Base-by-base conservation (phyloP, 2,888 invertebrate species). In the Pammene aurita region DNA sequence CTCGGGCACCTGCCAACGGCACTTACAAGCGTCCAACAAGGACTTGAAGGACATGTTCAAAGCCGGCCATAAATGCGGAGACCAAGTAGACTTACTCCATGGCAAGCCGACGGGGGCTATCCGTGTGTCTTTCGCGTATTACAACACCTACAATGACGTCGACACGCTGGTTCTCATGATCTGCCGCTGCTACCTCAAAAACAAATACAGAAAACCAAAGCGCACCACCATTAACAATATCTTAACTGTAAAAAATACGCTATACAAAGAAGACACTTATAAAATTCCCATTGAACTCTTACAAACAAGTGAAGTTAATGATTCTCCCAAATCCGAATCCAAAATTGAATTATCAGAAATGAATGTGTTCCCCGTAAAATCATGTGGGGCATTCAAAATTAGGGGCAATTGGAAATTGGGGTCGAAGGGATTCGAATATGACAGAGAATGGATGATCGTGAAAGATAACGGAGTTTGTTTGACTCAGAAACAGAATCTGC, bases 371-470 rank as follows among this genome's bases (percentile, higher is more conserved):
- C 98, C 98, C 0, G 93, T 98, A 7, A 98, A 98, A 90, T 98
- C 98, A 0, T 98, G 98, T 86, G 97, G 95, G 0, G 95, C 96
- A 7, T 96, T 95, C 79, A 94, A 95, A 89, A 94, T 96, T 35
- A 79, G 80, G 42, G 79, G 85, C 10, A 84, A 92, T 7, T 98
- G 98, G 98, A 91, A 93, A 70, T 85, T 98, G 66, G 95, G 95
- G 11, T 78, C 87, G 0, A 95, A 95, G 78, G 99, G 99, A 0
- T 93, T 99, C 42, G 93, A 95, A 78, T 97, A 96, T 84, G 99
- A 99, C 86, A 94, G 99, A 74, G 95, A 96, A 80, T 99, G 98
- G 98, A 97, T 98, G 97, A 95, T 99, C 71, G 94, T 97, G 7
- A 96, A 95, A 77, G 94, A 95, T 9, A 93, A 95, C 78, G 98